A percentile compares a stretch with the other conserved stretches of the same genome.
Conservation (phyloP, 30 jellyfish, hydroid and myxozoan genomes). For the Cassiopea andromeda region DNA sequence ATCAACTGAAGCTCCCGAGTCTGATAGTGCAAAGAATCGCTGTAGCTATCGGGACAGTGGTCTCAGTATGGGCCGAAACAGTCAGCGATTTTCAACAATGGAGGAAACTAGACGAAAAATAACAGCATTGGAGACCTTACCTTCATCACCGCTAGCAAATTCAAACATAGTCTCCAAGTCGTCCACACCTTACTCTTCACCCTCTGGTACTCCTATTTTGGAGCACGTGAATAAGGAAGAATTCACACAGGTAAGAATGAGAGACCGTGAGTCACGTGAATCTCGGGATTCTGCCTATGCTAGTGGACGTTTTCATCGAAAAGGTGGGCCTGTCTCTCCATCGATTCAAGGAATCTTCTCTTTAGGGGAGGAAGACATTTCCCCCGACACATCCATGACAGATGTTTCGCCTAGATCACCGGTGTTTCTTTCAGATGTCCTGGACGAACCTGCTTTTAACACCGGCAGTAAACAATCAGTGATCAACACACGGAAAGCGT, state of each 20-base stretch:
- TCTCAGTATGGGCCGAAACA: slow-evolving; percentile 64
- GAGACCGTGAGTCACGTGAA: slow-evolving; percentile 73
- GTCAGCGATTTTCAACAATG: slow-evolving; percentile 60
- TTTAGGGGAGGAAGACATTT: slow-evolving; percentile 54
- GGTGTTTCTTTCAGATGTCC: slow-evolving; percentile 70
- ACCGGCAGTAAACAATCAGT: slow-evolving; percentile 27
- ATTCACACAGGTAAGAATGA: slow-evolving; percentile 35
- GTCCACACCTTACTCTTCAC: slow-evolving; percentile 66
- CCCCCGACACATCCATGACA: slow-evolving; percentile 45
- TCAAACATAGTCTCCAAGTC: slow-evolving; percentile 38
- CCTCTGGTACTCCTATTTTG: slow-evolving; percentile 59
- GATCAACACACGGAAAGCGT: slow-evolving; percentile 48
- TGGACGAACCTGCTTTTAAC: slow-evolving; percentile 83
- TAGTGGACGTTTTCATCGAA: slow-evolving; percentile 76
- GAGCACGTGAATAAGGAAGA: slow-evolving; percentile 44
- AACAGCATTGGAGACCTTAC: slow-evolving; percentile 48
- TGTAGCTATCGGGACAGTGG: slow-evolving; percentile 68
- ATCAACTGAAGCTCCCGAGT: slow-evolving; percentile 27
- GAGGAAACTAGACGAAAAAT: slow-evolving; percentile 68
- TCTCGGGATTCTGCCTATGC: slow-evolving; percentile 91
- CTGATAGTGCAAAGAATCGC: slow-evolving; percentile 28
- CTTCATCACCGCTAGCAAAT: slow-evolving; percentile 22
- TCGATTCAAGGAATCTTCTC: slow-evolving; percentile 52
- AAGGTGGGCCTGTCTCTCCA: slow-evolving; percentile 41
- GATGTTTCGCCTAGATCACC: slow-evolving; percentile 61